Evolutionary conservation across 2,888 invertebrate genomes (phyloP).

Genomic region (Macrophya alboannulata): DNA sequence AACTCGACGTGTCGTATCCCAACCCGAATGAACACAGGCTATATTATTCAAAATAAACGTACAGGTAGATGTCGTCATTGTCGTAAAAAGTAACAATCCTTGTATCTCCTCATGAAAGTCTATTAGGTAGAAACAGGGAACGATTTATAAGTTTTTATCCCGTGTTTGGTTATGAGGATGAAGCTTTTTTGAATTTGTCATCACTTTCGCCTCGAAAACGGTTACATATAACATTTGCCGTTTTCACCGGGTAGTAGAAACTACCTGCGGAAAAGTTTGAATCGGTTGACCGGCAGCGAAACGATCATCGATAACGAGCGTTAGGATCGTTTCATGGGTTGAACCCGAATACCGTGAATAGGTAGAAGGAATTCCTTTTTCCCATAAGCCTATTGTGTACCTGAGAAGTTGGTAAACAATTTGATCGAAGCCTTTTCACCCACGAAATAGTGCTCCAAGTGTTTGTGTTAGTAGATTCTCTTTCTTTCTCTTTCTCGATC

Average conservation of each 20-base stretch:
- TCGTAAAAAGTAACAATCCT: slow-evolving; percentile 29
- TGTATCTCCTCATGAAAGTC: slow-evolving; percentile 31
- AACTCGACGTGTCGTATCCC: background rate
- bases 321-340: slow-evolving; percentile 31
- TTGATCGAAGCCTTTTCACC: background rate
- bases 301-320: background rate
- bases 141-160: background rate
- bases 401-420: slow-evolving; percentile 12
- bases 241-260: slow-evolving; percentile 38
- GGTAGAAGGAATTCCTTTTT: slow-evolving; percentile 3
- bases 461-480: background rate
- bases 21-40: background rate
- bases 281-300: slow-evolving; percentile 6
- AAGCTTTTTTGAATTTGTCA: slow-evolving; percentile 31
- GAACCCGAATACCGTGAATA: slow-evolving; percentile 15
- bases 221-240: slow-evolving; percentile 26
- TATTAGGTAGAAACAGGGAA: slow-evolving; percentile 23
- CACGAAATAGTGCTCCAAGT: background rate
- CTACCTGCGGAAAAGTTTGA: background rate
- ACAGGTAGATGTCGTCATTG: slow-evolving; percentile 12
- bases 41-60: background rate
- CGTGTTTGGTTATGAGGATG: background rate
- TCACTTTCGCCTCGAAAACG: background rate
- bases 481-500: background rate
- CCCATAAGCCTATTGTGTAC: slow-evolving; percentile 12